Conservation (phyloP, 2,888 invertebrate species). For the Drosophila eohydei region DNA sequence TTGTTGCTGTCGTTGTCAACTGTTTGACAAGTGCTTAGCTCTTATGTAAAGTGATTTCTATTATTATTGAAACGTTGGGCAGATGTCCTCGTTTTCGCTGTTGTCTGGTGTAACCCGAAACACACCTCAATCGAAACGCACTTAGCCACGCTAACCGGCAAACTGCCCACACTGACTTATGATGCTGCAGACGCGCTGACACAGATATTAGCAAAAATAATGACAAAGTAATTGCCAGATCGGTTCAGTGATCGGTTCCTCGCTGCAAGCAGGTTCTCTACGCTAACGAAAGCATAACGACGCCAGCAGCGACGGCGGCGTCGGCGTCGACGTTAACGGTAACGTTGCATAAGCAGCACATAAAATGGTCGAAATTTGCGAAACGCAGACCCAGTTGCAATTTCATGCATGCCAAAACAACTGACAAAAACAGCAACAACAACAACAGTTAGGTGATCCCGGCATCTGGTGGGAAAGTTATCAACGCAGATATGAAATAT, state of each 20-base stretch:
- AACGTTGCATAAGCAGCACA: constrained; percentile 64
- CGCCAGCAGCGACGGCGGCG: constrained; percentile 22
- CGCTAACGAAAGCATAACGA: constrained; percentile 64
- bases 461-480: constrained; percentile 52
- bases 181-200: constrained; percentile 44
- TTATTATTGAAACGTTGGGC: constrained; percentile 5
- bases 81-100: constrained; percentile 28
- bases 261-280: constrained; percentile 48
- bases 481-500: constrained; percentile 28
- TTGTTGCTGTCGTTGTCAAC: constrained; percentile 24
- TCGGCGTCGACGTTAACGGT: constrained; percentile 11
- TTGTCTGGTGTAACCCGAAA: background rate
- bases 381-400: constrained; percentile 77
- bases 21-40: constrained; percentile 59
- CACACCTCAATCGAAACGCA: constrained; percentile 56
- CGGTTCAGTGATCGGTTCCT: constrained; percentile 15
- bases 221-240: constrained; percentile 38
- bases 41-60: constrained; percentile 58
- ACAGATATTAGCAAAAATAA: constrained; percentile 48
- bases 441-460: constrained; percentile 39
- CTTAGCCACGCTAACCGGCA: constrained; percentile 21
- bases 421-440: constrained; percentile 26
- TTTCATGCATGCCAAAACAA: constrained; percentile 71
- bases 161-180: constrained; percentile 33
- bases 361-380: constrained; percentile 77